These are phyloP conservation scores for Leucophenga montana DNA, from an alignment of 2,888 invertebrate genomes.

Conservation along the genomic window DNA sequence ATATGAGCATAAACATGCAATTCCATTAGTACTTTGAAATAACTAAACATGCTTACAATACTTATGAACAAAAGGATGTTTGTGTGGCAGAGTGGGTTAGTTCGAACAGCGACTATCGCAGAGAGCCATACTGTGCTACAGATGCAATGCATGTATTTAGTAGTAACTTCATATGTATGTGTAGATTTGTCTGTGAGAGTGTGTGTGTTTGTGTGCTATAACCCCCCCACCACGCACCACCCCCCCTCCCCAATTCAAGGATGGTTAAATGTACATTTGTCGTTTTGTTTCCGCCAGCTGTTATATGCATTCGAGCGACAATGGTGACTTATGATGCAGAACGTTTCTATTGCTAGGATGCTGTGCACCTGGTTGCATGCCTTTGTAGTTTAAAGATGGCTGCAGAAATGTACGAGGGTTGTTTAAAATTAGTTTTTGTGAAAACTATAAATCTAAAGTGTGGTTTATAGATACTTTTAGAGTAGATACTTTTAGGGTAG, in stretches of 20 bases:
- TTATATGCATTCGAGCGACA: conserved; percentile 42
- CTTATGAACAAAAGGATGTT: not conserved
- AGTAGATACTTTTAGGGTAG: too few species aligned
- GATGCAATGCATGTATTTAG: too few species aligned
- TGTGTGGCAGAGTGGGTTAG: not conserved
- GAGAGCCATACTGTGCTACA: too few species aligned
- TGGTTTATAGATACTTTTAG: too few species aligned
- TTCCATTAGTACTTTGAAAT: conserved; percentile 25
- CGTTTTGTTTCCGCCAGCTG: conserved; percentile 11
- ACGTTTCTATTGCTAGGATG: not conserved
- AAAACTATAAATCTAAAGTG: too few species aligned
- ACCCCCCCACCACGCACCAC: not conserved
- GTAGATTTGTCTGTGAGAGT: not conserved
- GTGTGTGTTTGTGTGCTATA: not conserved
- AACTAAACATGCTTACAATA: not conserved
- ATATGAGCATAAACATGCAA: conserved; percentile 1
- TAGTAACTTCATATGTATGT: not conserved
- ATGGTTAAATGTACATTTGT: conserved; percentile 6
- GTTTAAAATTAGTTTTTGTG: too few species aligned
- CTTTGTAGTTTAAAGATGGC: too few species aligned
- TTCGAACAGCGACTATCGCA: too few species aligned
- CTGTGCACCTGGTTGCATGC: not conserved
- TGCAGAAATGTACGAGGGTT: too few species aligned
- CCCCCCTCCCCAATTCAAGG: not conserved
- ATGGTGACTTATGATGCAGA: conserved; percentile 54